phyloP scores from a whole-genome alignment of 2,797 vertebrate species.

The Lacerta viridis region DNA sequence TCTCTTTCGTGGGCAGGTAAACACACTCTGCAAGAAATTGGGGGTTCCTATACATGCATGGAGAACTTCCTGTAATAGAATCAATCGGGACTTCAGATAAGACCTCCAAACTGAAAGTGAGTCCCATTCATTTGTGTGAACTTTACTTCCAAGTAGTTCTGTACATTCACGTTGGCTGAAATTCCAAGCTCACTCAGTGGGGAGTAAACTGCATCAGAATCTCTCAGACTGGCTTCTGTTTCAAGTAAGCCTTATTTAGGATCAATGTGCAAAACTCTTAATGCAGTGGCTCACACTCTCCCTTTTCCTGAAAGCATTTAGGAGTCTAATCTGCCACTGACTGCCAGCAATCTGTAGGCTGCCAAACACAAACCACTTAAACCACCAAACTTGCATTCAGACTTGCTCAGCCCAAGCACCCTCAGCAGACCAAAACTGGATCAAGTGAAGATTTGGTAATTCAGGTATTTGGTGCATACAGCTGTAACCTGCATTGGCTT shows the following conservation, averaged over 20 bases:
- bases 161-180: neutral
- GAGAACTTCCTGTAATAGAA: neutral
- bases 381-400: neutral
- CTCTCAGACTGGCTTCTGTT: neutral
- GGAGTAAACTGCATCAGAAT: neutral
- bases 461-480: neutral
- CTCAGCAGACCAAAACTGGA: constrained; percentile 2
- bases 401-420: neutral
- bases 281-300: neutral
- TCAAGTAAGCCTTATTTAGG: neutral
- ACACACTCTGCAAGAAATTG: neutral
- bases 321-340: constrained; percentile 15
- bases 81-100: neutral
- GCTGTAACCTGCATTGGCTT: neutral
- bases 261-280: constrained; percentile 4
- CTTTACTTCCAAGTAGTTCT: neutral
- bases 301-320: neutral
- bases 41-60: neutral
- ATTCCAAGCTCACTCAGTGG: neutral
- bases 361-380: constrained; percentile 26
- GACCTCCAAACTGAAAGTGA: neutral
- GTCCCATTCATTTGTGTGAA: neutral
- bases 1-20: neutral
- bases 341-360: constrained; percentile 5
- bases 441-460: neutral